Evolutionary conservation across 92 coral and sea anemone species (phyloP).

Genomic region (Bergia puertoricense): DNA sequence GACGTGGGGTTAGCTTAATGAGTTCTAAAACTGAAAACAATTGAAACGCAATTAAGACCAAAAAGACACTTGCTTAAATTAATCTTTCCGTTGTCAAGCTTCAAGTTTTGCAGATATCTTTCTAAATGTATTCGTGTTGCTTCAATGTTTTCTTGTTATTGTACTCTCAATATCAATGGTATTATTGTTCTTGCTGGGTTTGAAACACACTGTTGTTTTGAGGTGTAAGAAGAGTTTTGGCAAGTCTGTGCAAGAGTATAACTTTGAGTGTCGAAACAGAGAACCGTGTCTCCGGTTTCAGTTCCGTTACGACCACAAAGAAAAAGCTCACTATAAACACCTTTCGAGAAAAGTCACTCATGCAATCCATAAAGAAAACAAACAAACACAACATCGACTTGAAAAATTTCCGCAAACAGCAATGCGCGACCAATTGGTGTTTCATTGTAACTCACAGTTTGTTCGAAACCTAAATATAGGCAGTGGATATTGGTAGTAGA

Average conservation of each 20-base stretch:
- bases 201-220: background rate
- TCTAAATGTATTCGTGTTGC: background rate
- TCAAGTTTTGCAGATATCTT: background rate
- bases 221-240: background rate
- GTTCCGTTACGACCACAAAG: background rate
- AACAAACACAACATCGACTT: background rate
- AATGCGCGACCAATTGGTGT: background rate
- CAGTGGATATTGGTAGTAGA: background rate
- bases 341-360: background rate
- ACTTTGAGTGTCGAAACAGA: background rate
- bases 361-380: background rate
- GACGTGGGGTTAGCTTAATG: background rate
- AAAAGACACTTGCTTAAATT: slow-evolving; percentile 3
- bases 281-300: background rate
- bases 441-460: no score
- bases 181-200: background rate
- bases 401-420: background rate
- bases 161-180: background rate
- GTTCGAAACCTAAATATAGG: slow-evolving; percentile 1
- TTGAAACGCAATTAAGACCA: slow-evolving; percentile 2
- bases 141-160: background rate
- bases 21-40: slow-evolving; percentile 3
- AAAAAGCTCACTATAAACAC: background rate
- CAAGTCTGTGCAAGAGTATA: background rate
- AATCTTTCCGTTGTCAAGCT: background rate